Evolutionary conservation across 2,113 vertebrate genomes (phyloP), one percentile per base, ranked within the genome.

Genomic region (Numenius arquata): DNA sequence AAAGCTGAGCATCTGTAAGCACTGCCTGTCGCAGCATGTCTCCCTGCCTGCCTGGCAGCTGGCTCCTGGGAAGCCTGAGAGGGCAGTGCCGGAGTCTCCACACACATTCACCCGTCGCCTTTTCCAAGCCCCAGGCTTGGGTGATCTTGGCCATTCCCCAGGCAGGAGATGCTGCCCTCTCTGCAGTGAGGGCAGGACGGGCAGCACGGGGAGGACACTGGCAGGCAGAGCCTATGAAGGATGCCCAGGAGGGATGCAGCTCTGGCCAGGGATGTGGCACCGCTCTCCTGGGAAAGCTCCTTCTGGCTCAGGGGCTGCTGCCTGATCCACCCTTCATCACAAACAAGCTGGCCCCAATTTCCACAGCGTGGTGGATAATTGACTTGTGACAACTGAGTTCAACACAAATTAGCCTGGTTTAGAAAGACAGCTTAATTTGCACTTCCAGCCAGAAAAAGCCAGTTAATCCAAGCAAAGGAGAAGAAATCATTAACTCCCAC

Each of bases 81-180:
- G 56, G 36, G 32, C 76, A 38, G 23, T 8, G 32, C 53, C 1
- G 0, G 41, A 12, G 43, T 18, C 22, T 52, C 36, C 53, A 56
- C 0, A 1, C 10, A 40, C 45, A 36, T 53, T 15, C 26, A 5
- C 26, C 9, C 34, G 10, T 43, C 8, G 0, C 9, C 62, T 36
- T 71, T 55, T 14, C 83, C 79, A 41, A 7, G 15, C 15, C 11
- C 26, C 12, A 3, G 43, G 9, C 21, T 23, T 38, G 3, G 2
- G 25, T 9, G 30, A 23, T 22, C 29, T 53, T 6, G 19, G 16
- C 29, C 2, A 1, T 25, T 59, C 38, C 38, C 19, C 50, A n/a
- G 43, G 72, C 56, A 52, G 56, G 27, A 43, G 56, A 8, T 71
- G 56, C 48, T 56, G 47, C 47, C 53, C 16, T 30, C 26, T 34